Evolutionary conservation across 1,140 invertebrate genomes (phyloP).

Genomic region (Drosophila littoralis): DNA sequence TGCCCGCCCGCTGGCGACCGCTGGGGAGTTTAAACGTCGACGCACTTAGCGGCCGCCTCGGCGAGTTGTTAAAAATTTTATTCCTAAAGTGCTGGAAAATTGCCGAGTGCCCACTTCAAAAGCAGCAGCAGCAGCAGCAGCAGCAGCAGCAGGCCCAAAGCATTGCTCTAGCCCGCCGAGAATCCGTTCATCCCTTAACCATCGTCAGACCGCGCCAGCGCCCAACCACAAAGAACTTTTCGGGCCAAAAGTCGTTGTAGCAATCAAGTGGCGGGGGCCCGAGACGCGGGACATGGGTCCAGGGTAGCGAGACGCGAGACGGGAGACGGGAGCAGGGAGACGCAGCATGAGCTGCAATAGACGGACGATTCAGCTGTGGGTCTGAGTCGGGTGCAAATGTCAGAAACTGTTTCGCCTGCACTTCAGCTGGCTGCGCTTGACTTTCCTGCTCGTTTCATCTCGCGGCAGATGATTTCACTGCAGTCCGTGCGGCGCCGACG

Average conservation of each 20-base stretch:
- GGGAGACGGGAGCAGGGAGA: neutral
- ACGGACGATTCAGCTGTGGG: constrained; percentile 22
- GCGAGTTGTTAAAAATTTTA: constrained; percentile 79
- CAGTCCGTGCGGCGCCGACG: neutral
- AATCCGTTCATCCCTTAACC: constrained; percentile 38
- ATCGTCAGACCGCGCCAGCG: constrained; percentile 30
- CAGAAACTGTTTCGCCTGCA: constrained; percentile 61
- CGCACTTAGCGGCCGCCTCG: constrained; percentile 76
- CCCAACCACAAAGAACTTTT: constrained; percentile 72
- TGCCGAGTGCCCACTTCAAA: constrained; percentile 65
- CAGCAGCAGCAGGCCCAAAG: constrained; percentile 21
- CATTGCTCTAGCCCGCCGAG: constrained; percentile 35
- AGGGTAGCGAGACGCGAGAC: neutral
- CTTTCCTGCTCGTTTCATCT: constrained; percentile 46
- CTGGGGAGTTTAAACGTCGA: constrained; percentile 73
- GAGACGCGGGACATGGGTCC: neutral
- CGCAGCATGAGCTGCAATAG: constrained; percentile 19
- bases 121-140: constrained; percentile 20
- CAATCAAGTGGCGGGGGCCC: constrained; percentile 59
- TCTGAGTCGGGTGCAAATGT: constrained; percentile 34
- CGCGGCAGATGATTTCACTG: constrained; percentile 40
- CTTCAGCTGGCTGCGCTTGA: constrained; percentile 62
- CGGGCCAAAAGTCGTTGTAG: constrained; percentile 71
- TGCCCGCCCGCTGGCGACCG: constrained; percentile 12
- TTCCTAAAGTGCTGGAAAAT: constrained; percentile 78